Conservation (phyloP, 2,888 invertebrate species). For the Unio delphinus region DNA sequence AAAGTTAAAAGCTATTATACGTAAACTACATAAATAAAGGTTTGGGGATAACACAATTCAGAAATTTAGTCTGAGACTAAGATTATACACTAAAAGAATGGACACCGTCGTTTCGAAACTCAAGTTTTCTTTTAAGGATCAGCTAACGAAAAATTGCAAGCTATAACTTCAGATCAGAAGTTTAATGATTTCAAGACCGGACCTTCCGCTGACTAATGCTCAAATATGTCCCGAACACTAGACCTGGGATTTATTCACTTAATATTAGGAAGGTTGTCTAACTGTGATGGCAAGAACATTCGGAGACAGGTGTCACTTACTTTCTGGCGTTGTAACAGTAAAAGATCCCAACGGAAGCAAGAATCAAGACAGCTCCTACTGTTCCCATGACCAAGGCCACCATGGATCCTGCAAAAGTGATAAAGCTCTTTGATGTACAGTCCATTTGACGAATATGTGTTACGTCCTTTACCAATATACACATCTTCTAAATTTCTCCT, state of each 20-base stretch:
- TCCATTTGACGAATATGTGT: too few relatives aligned
- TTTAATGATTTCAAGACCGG: neutral
- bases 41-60: too few relatives aligned
- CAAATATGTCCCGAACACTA: neutral
- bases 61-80: too few relatives aligned
- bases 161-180: neutral
- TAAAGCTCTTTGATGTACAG: neutral
- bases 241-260: neutral
- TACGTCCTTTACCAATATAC: too few relatives aligned
- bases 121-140: too few relatives aligned
- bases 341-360: conserved; percentile 25
- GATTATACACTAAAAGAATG: too few relatives aligned
- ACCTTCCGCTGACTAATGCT: neutral
- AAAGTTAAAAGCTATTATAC: too few relatives aligned
- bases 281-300: neutral
- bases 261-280: too few relatives aligned
- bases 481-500: too few relatives aligned
- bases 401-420: conserved; percentile 15
- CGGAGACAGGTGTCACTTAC: conserved; percentile 12
- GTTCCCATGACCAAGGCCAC: conserved; percentile 26
- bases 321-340: conserved; percentile 23
- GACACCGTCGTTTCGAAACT: too few relatives aligned
- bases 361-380: conserved; percentile 26
- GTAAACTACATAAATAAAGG: too few relatives aligned
- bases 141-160: neutral